A percentile compares a stretch with the other conserved stretches of the same genome.
phyloP scores from a whole-genome alignment of 2,888 invertebrate genomes.

The Trissolcus japonicus region DNA sequence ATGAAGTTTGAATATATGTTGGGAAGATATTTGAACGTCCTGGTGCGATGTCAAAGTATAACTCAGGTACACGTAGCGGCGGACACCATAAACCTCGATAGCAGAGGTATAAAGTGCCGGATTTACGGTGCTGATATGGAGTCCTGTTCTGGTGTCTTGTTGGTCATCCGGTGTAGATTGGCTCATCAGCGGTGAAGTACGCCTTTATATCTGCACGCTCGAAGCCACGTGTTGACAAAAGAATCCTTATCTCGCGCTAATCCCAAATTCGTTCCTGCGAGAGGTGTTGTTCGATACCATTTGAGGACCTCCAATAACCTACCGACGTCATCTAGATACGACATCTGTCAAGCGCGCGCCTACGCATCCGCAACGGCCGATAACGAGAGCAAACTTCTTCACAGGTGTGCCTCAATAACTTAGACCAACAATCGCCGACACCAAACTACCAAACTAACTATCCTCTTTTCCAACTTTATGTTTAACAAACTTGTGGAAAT shows the following conservation, averaged over 20 bases:
- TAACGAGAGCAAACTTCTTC: conserved; percentile 40
- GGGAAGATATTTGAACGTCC: conserved; percentile 38
- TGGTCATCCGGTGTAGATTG: conserved; percentile 73
- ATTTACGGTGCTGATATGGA: conserved; percentile 75
- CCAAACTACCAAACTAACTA: too few relatives aligned
- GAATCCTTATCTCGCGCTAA: conserved; percentile 62
- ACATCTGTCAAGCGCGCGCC: conserved; percentile 69
- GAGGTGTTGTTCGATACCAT: conserved; percentile 69
- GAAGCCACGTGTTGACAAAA: conserved; percentile 2
- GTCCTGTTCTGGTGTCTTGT: conserved; percentile 69
- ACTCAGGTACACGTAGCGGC: conserved; percentile 68
- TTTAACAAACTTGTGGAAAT: too few relatives aligned
- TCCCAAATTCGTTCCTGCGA: conserved; percentile 59
- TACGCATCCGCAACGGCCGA: conserved; percentile 60
- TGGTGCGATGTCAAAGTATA: conserved; percentile 71
- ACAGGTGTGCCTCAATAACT: conserved; percentile 54
- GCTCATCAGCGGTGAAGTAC: conserved; percentile 72
- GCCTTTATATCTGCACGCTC: conserved; percentile 59
- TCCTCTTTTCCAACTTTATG: too few relatives aligned
- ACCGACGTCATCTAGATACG: conserved; percentile 69
- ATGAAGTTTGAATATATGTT: too few relatives aligned
- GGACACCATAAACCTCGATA: conserved; percentile 76
- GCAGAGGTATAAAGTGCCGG: conserved; percentile 75
- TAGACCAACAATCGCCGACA: conserved; percentile 9
- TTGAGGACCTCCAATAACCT: conserved; percentile 73